Evolutionary conservation across 2,113 vertebrate genomes (phyloP), one percentile per base, ranked within the genome.

Genomic region (Paedocypris sp.): DNA sequence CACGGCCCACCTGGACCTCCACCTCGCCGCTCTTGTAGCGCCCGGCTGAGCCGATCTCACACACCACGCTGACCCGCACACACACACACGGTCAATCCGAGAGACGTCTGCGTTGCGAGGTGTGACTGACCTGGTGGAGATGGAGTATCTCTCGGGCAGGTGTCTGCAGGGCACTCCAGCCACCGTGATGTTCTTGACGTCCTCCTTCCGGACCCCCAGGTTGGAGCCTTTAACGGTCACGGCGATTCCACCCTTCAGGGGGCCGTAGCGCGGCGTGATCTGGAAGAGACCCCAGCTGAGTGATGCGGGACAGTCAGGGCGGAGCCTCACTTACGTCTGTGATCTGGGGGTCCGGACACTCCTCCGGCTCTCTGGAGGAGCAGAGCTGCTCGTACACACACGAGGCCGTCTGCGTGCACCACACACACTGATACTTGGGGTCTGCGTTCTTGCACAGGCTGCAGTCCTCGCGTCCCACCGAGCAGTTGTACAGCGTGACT

Each of bases 401-500:
- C 1, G 85, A 78, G 63, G 71, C 75, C 49, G 79, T 82, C 26
- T 73, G 82, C 4, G 73, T 47, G 43, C 93, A 97, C 93, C 93
- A 97, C 65, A 90, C 89, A 16, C 93, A 97, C 0, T 50, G 49
- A 51, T 95, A 95, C 48, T 74, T 73, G 0, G 28, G 54, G 22
- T 78, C 74, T 0, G 93, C 85, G 0, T 89, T 90, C 4, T 90
- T 89, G 54, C 93, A 97, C 20, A 96, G 77, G 62, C 91, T 96
- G 67, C 93, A 97, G 83, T 97, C 93, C 0, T 83, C 84, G 20
- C 91, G 85, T 60, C 89, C 91, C 1, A 88, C 79, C 10, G 90
- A 91, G 78, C 93, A 96, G 81, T 91, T 95, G 76, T 96, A 95
- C 32, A 97, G 81, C 19, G 89, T 96, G 65, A 97, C 93, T 97